Conservation (phyloP, 2,797 vertebrate species). For the Rhinoraja longicauda region DNA sequence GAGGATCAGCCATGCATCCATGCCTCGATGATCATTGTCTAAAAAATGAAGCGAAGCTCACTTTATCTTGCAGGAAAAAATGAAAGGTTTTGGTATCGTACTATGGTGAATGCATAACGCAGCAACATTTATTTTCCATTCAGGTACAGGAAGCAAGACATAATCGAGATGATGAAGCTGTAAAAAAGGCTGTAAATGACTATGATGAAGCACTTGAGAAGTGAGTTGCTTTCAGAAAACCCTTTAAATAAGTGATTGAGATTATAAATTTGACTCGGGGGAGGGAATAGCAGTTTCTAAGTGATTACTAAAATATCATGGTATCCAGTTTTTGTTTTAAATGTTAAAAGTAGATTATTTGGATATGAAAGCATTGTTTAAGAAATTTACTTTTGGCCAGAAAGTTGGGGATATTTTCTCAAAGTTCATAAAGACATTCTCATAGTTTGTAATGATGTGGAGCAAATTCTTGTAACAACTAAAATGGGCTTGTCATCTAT, state of each 20-base stretch:
- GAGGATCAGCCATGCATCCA: too few relatives aligned
- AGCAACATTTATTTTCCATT: slow-evolving; percentile 1
- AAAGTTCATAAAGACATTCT: too few relatives aligned
- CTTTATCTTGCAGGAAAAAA: not conserved
- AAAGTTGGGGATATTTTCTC: too few relatives aligned
- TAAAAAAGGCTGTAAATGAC: slow-evolving; percentile 73
- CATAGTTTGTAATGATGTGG: too few relatives aligned
- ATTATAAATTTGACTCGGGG: too few relatives aligned
- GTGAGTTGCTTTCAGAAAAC: slow-evolving; percentile 49
- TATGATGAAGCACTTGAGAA: slow-evolving; percentile 81
- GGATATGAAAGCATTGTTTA: too few relatives aligned
- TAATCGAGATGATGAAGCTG: slow-evolving; percentile 69
- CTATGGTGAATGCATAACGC: not conserved
- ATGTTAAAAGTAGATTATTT: too few relatives aligned
- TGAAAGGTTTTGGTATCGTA: not conserved
- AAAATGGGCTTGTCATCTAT: not conserved
- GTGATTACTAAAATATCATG: too few relatives aligned
- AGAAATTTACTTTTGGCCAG: too few relatives aligned
- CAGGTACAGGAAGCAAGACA: slow-evolving; percentile 74
- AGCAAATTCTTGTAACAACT: not conserved
- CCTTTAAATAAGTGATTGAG: not conserved
- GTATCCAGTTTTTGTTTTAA: too few relatives aligned
- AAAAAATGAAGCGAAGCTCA: not conserved
- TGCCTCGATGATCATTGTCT: too few relatives aligned
- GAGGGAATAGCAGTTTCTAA: too few relatives aligned